Base-by-base conservation (phyloP, 1,140 invertebrate genomes). In the Melitaea cinxia region DNA sequence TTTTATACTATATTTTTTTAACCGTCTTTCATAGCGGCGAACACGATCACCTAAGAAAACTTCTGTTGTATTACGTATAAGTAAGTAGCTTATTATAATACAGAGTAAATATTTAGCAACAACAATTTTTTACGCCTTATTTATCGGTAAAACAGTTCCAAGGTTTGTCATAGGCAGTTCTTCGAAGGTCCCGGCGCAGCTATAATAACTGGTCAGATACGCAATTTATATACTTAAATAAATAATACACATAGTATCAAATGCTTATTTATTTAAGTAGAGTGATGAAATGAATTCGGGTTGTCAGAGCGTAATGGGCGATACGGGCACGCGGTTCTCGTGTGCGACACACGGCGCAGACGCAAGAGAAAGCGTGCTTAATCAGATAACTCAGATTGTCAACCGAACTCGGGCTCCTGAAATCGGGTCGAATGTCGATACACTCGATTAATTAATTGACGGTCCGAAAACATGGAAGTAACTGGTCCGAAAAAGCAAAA, bases 381-480 rank as follows among this genome's bases (percentile, higher is more conserved):
- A 91, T 91, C 86, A 91, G 88, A 91, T 89, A 91, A 89, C 79
- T 86, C 78, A 85, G 81, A 85, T 89, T 88, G 88, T 91, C 88
- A 89, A 89, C 85, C 83, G 80, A 79, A 83, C 78, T 82, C 81
- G 82, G 75, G 82, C 88, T 88, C 85, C 88, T 88, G 86, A 89
- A 90, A 89, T 87, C 83, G 86, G 88, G 86, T 90, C 88, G 82
- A 87, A 82, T 88, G 85, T 89, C 86, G 88, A 89, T 88, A 86
- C 81, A 90, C 81, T 81, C 88, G 82, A 87, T 87, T 89, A 85
- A 89, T 90, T 90, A 90, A 87, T 88, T 85, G 85, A 86, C 88
- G 81, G 78, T 67, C 82, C 86, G 83, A 87, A 83, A 84, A 83
- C 69, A 77, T 77, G 79, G 71, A 85, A 77, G 74, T 82, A 89